phyloP scores from a whole-genome alignment of 2,888 invertebrate genomes.

The Phengaris arion region DNA sequence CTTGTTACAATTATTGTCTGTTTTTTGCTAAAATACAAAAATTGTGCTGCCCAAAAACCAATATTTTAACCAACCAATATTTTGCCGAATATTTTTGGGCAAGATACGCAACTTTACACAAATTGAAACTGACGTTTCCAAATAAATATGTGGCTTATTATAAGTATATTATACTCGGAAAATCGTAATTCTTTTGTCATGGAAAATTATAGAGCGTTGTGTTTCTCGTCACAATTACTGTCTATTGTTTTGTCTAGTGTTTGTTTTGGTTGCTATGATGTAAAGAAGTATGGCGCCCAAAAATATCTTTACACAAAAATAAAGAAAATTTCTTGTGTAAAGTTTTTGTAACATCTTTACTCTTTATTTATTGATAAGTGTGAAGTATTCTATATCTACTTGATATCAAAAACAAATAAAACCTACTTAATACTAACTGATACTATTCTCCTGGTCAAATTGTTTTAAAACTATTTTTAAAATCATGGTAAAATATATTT shows the following conservation, averaged over 20 bases:
- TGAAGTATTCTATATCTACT: too few species aligned
- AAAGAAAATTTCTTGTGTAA: too few species aligned
- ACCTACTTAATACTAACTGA: too few species aligned
- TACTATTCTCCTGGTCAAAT: too few species aligned
- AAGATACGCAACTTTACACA: neutral
- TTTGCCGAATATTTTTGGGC: neutral
- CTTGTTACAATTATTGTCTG: neutral
- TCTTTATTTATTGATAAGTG: too few species aligned
- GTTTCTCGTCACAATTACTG: slow-evolving; percentile 17
- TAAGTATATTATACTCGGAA: neutral
- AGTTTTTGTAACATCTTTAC: too few species aligned
- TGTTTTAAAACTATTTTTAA: too few species aligned
- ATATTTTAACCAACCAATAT: too few species aligned
- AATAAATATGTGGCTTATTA: slow-evolving; percentile 4
- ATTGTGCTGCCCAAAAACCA: neutral
- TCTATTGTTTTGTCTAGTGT: neutral
- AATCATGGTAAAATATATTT: too few species aligned
- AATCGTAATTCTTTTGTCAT: slow-evolving; percentile 11
- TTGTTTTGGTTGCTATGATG: neutral
- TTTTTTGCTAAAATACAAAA: neutral
- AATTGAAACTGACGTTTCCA: neutral
- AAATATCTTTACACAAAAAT: neutral
- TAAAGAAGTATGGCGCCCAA: neutral
- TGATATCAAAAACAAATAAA: too few species aligned
- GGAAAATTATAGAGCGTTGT: slow-evolving; percentile 1